Evolutionary conservation across 2,888 invertebrate genomes (phyloP).

Genomic region (Sisyra nigra): DNA sequence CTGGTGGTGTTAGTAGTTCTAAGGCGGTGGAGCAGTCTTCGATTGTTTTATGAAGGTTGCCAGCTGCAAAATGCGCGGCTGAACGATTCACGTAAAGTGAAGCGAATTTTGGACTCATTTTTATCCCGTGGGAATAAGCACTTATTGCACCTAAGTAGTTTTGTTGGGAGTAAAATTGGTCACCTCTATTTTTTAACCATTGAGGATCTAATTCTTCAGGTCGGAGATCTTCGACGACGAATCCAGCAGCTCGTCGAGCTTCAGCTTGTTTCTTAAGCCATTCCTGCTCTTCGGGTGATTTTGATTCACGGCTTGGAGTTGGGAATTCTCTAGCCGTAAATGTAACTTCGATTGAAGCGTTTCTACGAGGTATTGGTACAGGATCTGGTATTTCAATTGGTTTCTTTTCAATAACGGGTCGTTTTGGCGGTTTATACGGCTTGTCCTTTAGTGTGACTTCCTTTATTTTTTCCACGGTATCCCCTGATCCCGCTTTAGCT

Average conservation of each 20-base stretch:
- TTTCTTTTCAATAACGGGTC: constrained; percentile 18
- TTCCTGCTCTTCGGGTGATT: constrained; percentile 51
- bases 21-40: constrained; percentile 49
- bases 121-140: constrained; percentile 65
- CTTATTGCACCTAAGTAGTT: constrained; percentile 69
- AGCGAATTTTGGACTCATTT: constrained; percentile 51
- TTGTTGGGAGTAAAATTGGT: constrained; percentile 54
- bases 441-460: constrained; percentile 14
- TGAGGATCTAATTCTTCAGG: constrained; percentile 71
- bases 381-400: constrained; percentile 25
- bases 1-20: constrained; percentile 56
- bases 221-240: constrained; percentile 51
- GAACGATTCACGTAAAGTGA: constrained; percentile 62
- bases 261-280: constrained; percentile 67
- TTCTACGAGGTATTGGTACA: constrained; percentile 38
- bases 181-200: constrained; percentile 69
- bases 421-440: constrained; percentile 16
- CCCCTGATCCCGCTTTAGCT: constrained; percentile 24
- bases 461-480: constrained; percentile 23
- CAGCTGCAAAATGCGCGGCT: constrained; percentile 59
- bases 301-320: constrained; percentile 66
- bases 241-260: constrained; percentile 51
- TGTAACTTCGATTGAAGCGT: constrained; percentile 40
- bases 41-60: constrained; percentile 46
- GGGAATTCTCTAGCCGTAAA: constrained; percentile 66